Evolutionary conservation across 1,140 invertebrate species (phyloP), one percentile per base, ranked within the genome.

Genomic region (Drosophila lini): DNA sequence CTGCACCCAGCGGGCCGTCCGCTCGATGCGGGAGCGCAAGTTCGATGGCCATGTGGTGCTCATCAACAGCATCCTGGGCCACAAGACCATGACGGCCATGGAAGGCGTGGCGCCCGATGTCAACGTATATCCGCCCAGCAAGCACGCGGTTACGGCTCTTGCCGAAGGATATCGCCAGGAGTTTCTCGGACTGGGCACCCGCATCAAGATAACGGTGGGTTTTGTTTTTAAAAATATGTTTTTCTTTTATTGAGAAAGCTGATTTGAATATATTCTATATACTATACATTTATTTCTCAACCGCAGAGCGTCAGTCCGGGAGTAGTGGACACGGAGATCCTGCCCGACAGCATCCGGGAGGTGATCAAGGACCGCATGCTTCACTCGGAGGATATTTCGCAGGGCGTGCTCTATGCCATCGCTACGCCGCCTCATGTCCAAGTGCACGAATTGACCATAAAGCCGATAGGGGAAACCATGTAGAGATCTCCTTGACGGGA

Each of bases 11-110:
- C 94, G 95, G 68, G 94, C 95, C 8, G 91, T 96, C 5, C 94
- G 94, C 38, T 94, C 94, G 0, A 97, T 97, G 96, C 93, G 91
- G 61, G 94, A 94, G 73, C 93, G 94, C 13, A 93, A 93, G 1
- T 93, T 95, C 22, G 92, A 94, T 71, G 96, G 96, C 0, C 95
- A 97, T 64, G 94, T 97, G 47, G 93, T 97, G 38, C 94, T 96
- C 56, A 94, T 97, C 28, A 96, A 95, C 90, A 96, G 94, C 62
- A 77, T 94, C 44, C 84, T 92, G 0, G 94, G 94, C 0, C 94
- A 94, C 73, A 93, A 92, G 58, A 74, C 93, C 25, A 92, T 93
- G 5, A 85, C 91, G 11, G 42, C 83, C 11, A 88, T 90, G 59
- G 93, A 92, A 61, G 52, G 41, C 8, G 55, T 65, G 45, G 55